These are phyloP conservation scores for Scelioninae gen. 2 DNA, from an alignment of 2,888 invertebrate genomes.

Conservation along the genomic window DNA sequence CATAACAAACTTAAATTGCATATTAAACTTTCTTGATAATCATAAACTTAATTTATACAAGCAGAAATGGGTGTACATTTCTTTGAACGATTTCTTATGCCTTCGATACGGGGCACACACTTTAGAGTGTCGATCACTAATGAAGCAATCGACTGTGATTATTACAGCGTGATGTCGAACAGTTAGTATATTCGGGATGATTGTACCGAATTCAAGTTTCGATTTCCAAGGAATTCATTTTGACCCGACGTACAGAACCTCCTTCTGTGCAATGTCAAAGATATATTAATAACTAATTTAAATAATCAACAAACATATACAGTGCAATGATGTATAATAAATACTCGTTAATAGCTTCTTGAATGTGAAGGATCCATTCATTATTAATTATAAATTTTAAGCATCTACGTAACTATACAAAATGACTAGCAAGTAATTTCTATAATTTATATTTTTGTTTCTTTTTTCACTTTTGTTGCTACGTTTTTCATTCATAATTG, in stretches of 20 bases:
- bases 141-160: constrained; percentile 19
- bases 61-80: constrained; percentile 13
- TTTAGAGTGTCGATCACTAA: constrained; percentile 11
- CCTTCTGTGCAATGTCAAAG: constrained; percentile 9
- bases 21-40: constrained; percentile 3
- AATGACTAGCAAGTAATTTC: constrained; percentile 51
- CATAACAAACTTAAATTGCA: no score
- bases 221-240: constrained; percentile 2
- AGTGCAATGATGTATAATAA: constrained; percentile 28
- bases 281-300: constrained; percentile 33
- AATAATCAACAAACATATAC: constrained; percentile 44
- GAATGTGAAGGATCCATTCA: constrained; percentile 24
- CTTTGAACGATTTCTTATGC: constrained; percentile 13
- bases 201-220: constrained; percentile 1
- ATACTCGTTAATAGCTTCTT: constrained; percentile 22
- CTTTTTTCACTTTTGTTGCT: constrained; percentile 21
- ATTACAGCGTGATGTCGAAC: constrained; percentile 16
- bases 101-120: constrained; percentile 16
- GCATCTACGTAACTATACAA: constrained; percentile 47
- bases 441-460: constrained; percentile 9
- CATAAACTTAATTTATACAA: constrained; percentile 38
- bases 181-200: constrained; percentile 1
- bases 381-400: constrained; percentile 28
- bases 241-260: constrained; percentile 1
- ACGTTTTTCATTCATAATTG: constrained; percentile 3